Percentiles rank a stretch among this genome's conserved stretches.
phyloP scores from a whole-genome alignment of 2,888 invertebrate genomes.

The Tetanocera ferruginea region DNA sequence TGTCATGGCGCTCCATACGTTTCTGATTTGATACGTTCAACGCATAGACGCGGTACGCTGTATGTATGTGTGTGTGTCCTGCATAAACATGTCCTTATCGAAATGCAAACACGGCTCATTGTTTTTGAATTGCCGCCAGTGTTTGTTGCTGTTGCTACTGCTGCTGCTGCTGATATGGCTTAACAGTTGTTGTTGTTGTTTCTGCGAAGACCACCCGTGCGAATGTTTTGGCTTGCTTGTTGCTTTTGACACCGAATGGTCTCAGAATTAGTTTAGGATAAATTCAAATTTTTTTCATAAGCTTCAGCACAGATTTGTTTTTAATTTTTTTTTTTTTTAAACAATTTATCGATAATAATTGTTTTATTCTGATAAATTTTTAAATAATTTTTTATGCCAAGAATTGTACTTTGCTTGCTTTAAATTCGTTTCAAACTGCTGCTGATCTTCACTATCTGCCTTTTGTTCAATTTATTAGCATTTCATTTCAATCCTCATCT shows the following conservation, averaged over 20 bases:
- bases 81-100: constrained; percentile 34
- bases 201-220: constrained; percentile 56
- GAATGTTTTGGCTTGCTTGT: constrained; percentile 50
- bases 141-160: not conserved
- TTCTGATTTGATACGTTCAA: constrained; percentile 29
- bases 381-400: not conserved
- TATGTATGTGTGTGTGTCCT: constrained; percentile 25
- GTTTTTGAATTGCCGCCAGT: constrained; percentile 19
- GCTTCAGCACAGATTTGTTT: not conserved
- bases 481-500: not conserved
- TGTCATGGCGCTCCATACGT: constrained; percentile 21
- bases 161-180: constrained; percentile 4
- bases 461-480: not conserved
- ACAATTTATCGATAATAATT: not conserved
- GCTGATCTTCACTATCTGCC: not conserved
- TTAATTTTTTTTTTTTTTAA: not conserved
- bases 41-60: not conserved
- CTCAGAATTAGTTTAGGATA: constrained; percentile 41
- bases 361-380: not conserved
- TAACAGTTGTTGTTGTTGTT: constrained; percentile 31
- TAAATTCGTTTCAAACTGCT: not conserved
- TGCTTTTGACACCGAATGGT: constrained; percentile 63
- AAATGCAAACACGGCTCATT: constrained; percentile 33
- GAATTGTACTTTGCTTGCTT: not conserved
- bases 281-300: not conserved